These are phyloP conservation scores for Girardia tigrina DNA, from an alignment of 2,888 invertebrate genomes.

Conservation along the genomic window DNA sequence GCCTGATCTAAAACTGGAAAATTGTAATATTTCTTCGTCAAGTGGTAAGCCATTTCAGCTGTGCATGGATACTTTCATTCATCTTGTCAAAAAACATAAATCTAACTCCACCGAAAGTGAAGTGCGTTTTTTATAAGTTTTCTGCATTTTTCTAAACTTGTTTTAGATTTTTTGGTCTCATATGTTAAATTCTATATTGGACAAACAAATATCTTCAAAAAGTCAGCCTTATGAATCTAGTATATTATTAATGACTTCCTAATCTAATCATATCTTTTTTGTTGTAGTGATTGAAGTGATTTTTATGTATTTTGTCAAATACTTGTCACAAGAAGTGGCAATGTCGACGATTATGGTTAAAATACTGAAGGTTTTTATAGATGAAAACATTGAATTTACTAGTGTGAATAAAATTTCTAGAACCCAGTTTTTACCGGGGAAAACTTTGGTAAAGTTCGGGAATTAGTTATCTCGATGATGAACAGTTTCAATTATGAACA, in stretches of 20 bases:
- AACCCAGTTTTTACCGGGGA: slow-evolving; percentile 3
- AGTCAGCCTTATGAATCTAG: neutral
- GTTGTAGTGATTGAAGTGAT: neutral
- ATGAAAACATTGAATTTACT: neutral
- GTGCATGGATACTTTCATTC: neutral
- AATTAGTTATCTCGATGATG: neutral
- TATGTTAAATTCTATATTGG: neutral
- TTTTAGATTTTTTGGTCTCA: neutral
- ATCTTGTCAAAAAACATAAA: neutral
- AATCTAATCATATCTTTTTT: neutral
- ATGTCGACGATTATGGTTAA: neutral
- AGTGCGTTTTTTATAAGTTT: neutral
- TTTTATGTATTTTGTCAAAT: neutral
- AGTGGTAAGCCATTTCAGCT: neutral
- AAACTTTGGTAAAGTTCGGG: neutral
- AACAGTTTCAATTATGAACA: slow-evolving; percentile 17
- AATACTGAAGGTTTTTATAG: neutral
- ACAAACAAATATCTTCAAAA: neutral
- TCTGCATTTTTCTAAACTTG: neutral
- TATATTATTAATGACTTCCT: neutral
- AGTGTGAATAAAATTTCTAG: neutral
- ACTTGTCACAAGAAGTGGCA: neutral
- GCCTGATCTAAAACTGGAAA: neutral
- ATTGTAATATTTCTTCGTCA: neutral
- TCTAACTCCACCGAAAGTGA: neutral